Evolutionary conservation across 2,888 invertebrate species (phyloP).

Genomic region (Synanthedon vespiformis): DNA sequence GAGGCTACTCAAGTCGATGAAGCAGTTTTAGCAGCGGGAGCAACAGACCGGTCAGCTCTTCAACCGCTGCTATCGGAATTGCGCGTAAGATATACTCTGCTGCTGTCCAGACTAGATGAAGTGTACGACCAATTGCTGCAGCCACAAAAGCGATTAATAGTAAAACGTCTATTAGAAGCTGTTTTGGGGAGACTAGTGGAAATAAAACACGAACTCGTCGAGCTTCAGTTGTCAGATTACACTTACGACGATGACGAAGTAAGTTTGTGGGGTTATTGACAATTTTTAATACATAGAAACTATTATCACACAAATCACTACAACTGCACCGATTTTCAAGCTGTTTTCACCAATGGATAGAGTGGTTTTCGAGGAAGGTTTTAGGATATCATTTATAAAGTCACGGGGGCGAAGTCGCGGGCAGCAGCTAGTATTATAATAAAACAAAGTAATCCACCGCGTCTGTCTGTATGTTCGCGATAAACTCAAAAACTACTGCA

Average conservation of each 20-base stretch:
- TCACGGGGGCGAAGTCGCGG: too few species aligned
- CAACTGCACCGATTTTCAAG: too few species aligned
- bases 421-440: too few species aligned
- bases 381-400: too few species aligned
- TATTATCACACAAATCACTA: too few species aligned
- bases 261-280: conserved; percentile 4
- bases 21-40: conserved; percentile 71
- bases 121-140: conserved; percentile 93
- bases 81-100: conserved; percentile 84
- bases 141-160: conserved; percentile 89
- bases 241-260: conserved; percentile 84
- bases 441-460: too few species aligned
- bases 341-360: too few species aligned
- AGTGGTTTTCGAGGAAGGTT: too few species aligned
- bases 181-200: conserved; percentile 88
- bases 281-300: too few species aligned
- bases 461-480: too few species aligned
- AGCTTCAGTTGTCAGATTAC: conserved; percentile 86
- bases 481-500: too few species aligned
- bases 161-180: conserved; percentile 79
- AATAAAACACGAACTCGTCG: conserved; percentile 88
- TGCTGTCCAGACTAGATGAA: conserved; percentile 79
- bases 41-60: conserved; percentile 70
- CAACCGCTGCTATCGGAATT: conserved; percentile 76
- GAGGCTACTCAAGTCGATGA: conserved; percentile 74